Conservation (phyloP, 2,113 vertebrate species). For the Lepus europaeus region DNA sequence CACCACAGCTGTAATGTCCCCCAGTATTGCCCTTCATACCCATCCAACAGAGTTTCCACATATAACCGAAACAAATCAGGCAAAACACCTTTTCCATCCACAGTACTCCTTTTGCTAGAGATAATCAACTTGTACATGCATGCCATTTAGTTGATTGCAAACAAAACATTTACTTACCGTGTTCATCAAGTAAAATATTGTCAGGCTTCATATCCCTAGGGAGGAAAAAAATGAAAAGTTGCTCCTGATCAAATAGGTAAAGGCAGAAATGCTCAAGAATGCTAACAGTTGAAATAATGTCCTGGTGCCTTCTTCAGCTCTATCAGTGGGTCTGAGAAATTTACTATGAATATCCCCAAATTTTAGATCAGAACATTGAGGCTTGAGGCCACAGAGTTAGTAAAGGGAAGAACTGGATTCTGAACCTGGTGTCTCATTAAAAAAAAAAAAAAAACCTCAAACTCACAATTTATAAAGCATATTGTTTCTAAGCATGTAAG, state of each 20-base stretch:
- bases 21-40: neutral
- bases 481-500: neutral
- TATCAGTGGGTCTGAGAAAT: neutral
- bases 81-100: neutral
- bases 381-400: neutral
- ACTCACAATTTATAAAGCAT: neutral
- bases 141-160: neutral
- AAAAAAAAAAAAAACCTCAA: neutral
- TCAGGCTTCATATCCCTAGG: slow-evolving; percentile 98
- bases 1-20: neutral
- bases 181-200: slow-evolving; percentile 98
- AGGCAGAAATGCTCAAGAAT: neutral
- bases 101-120: neutral
- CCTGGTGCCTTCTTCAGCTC: neutral
- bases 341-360: neutral
- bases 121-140: neutral
- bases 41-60: neutral
- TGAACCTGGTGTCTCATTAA: neutral
- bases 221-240: slow-evolving; percentile 73
- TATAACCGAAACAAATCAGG: neutral
- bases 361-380: slow-evolving; percentile 10
- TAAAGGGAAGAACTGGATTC: neutral
- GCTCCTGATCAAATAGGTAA: neutral
- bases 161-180: slow-evolving; percentile 90
- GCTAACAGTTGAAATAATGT: neutral